Conservation (phyloP, 2,888 invertebrate species). For the Agrochola macilenta region DNA sequence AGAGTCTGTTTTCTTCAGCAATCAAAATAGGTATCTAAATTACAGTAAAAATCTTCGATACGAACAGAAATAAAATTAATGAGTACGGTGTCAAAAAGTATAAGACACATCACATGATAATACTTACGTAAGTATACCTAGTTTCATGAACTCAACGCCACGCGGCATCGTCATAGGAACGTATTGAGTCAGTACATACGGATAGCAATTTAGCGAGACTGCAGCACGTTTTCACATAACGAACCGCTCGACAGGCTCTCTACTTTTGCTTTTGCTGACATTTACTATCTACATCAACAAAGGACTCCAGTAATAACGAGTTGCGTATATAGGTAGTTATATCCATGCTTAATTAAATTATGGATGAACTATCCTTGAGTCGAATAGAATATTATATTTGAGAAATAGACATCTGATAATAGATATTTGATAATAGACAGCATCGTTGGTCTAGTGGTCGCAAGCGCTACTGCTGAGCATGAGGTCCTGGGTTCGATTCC, state of each 20-base stretch:
- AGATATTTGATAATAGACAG: too few relatives aligned
- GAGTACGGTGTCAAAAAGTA: neutral
- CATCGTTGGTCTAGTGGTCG: too few relatives aligned
- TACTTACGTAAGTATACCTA: too few relatives aligned
- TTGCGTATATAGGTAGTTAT: neutral
- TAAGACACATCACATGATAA: too few relatives aligned
- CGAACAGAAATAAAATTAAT: constrained; percentile 3
- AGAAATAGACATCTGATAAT: too few relatives aligned
- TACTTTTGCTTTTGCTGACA: constrained; percentile 62
- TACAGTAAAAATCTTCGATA: neutral
- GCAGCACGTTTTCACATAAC: constrained; percentile 56
- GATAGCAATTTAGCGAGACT: constrained; percentile 57
- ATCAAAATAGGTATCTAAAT: neutral
- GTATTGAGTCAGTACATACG: constrained; percentile 38
- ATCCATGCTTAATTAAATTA: constrained; percentile 30
- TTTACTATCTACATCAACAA: constrained; percentile 60
- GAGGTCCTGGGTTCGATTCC: too few relatives aligned
- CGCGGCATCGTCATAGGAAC: constrained; percentile 7
- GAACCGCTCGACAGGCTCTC: constrained; percentile 56
- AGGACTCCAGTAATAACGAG: constrained; percentile 56
- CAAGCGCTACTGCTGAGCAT: too few relatives aligned
- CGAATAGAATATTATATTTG: constrained; percentile 1
- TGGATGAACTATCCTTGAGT: constrained; percentile 13
- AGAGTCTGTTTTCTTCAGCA: neutral
- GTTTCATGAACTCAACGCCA: constrained; percentile 29